phyloP scores from a whole-genome alignment of 1,140 invertebrate genomes.

The Drosophila mayri region DNA sequence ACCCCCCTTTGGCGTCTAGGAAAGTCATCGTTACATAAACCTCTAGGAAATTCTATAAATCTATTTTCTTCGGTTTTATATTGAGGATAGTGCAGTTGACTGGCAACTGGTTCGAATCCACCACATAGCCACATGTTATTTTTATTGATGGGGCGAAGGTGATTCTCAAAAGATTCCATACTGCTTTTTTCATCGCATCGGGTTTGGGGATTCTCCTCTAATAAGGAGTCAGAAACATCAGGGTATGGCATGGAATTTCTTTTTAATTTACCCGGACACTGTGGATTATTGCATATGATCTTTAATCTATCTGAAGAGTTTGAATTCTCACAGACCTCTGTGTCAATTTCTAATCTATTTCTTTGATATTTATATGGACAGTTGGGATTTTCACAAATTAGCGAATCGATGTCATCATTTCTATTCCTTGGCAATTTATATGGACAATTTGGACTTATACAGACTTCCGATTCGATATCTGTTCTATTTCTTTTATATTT shows the following conservation, averaged over 20 bases:
- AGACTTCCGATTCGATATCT: no score
- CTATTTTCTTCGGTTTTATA: neutral
- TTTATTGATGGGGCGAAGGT: neutral
- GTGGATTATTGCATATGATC: neutral
- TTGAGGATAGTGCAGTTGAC: neutral
- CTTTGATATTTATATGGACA: neutral
- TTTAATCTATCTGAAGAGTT: neutral
- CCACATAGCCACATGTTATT: neutral
- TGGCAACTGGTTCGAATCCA: neutral
- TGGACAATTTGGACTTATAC: neutral
- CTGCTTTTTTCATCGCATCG: neutral
- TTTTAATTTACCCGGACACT: neutral
- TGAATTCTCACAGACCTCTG: neutral
- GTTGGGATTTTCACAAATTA: neutral
- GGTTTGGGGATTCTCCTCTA: neutral
- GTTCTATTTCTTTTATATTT: no score
- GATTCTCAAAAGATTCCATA: neutral
- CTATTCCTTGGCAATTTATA: neutral
- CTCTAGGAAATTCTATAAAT: no score
- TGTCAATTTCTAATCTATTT: neutral
- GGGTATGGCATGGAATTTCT: neutral
- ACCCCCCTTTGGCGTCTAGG: neutral
- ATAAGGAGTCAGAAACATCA: neutral
- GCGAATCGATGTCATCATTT: neutral
- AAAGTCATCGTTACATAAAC: neutral